Base-by-base conservation (phyloP, 2,888 invertebrate species). In the Caenorhabditis uteleia region DNA sequence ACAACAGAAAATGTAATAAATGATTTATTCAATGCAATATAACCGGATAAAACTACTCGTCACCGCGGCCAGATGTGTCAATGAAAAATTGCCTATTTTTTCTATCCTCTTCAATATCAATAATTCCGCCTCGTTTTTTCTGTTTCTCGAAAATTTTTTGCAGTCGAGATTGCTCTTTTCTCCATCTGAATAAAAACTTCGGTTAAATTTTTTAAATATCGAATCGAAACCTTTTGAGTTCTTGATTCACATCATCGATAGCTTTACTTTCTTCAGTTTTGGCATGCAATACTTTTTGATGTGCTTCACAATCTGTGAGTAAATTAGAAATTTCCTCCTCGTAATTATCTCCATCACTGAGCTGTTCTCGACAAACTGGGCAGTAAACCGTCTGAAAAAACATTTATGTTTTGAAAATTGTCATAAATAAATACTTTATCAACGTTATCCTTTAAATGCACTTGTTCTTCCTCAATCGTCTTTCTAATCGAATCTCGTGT, bases 51-150 rank as follows among this genome's bases (percentile, higher is more conserved):
- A 34, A 34, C 5, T 14, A 34, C n/a, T n/a, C n/a, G n/a, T n/a
- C n/a, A n/a, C n/a, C n/a, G n/a, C n/a, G n/a, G n/a, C n/a, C n/a
- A n/a, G n/a, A n/a, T n/a, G 42, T 43, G 12, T 48, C 56, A 42
- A 56, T 56, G 26, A 25, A 56, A 25, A 56, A 56, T 36, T 56
- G 29, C 2, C 48, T 29, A 1, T 44, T 36, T 14, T 50, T 49
- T 23, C 31, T 38, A 3, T 58, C 50, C 46, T 58, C 50, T 23
- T 61, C 61, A 0, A 49, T 23, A 39, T 61, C 61, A 16, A 61
- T 61, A 20, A 61, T 61, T 27, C 61, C 61, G 12, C 61, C 61
- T 16, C 42, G 45, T 16, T 46, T 23, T 23, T 61, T 50, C 16
- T 61, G 61, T 18, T 56, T 56, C 16, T 44, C 49, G 33, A 21